Conservation (phyloP, 2,113 vertebrate genomes). For the Bubo blakistoni region DNA sequence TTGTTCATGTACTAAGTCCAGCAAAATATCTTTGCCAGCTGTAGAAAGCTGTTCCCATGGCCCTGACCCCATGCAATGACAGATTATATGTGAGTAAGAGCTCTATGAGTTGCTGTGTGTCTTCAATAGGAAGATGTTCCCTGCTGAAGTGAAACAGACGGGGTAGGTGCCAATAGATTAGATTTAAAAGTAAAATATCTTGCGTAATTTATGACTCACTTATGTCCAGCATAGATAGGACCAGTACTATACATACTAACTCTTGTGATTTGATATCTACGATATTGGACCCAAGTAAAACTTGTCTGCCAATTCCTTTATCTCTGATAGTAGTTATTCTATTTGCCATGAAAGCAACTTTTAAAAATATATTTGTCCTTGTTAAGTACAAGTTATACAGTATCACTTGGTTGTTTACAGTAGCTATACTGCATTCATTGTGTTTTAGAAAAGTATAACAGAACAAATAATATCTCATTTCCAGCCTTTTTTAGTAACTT, state of each 20-base stretch:
- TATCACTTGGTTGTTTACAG: background rate
- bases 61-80: background rate
- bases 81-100: background rate
- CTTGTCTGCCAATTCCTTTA: background rate
- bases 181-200: background rate
- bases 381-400: background rate
- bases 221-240: background rate
- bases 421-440: background rate
- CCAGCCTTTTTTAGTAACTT: background rate
- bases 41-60: background rate
- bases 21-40: background rate
- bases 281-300: background rate
- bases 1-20: background rate
- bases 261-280: background rate
- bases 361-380: background rate
- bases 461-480: background rate
- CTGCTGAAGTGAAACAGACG: background rate
- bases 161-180: background rate
- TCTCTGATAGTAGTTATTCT: background rate
- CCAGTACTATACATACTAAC: background rate
- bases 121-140: background rate
- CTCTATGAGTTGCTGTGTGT: background rate
- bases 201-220: background rate
- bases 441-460: background rate
- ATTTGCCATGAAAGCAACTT: background rate